A percentile compares a stretch with the other conserved stretches of the same genome.
These are phyloP conservation scores for Xerus rutilus DNA, from an alignment of 2,797 vertebrate species.

Conservation along the genomic window DNA sequence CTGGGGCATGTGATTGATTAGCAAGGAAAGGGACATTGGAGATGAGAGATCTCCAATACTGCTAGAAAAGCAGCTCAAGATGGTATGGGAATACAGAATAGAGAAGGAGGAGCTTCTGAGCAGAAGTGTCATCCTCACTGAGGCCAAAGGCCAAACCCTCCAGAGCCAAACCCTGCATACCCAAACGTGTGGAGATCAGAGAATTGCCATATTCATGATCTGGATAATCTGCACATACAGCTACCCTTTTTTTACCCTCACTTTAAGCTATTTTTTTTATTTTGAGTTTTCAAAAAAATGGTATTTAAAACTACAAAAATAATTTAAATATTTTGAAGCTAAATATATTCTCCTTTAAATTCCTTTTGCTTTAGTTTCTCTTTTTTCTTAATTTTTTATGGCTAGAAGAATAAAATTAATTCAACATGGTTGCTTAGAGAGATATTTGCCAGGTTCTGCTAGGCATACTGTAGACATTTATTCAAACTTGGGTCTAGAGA, in stretches of 20 bases:
- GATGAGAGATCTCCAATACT: neutral
- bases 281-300: constrained; percentile 60
- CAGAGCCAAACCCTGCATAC: neutral
- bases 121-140: neutral
- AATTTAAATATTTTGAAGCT: constrained; percentile 49
- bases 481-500: constrained; percentile 43
- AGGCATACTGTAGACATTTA: constrained; percentile 59
- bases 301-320: constrained; percentile 55
- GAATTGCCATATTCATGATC: neutral
- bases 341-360: constrained; percentile 54
- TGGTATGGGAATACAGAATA: neutral
- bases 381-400: constrained; percentile 66
- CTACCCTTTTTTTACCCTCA: neutral
- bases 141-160: neutral
- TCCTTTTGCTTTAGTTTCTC: constrained; percentile 56
- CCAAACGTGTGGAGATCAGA: neutral
- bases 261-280: neutral
- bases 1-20: neutral
- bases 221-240: neutral
- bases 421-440: constrained; percentile 67
- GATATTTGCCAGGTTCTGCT: constrained; percentile 53
- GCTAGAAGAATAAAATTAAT: constrained; percentile 75
- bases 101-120: accelerated
- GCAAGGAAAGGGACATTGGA: too few relatives aligned
- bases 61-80: neutral